phyloP scores from a whole-genome alignment of 2,797 vertebrate genomes.

The Sciurus carolinensis region DNA sequence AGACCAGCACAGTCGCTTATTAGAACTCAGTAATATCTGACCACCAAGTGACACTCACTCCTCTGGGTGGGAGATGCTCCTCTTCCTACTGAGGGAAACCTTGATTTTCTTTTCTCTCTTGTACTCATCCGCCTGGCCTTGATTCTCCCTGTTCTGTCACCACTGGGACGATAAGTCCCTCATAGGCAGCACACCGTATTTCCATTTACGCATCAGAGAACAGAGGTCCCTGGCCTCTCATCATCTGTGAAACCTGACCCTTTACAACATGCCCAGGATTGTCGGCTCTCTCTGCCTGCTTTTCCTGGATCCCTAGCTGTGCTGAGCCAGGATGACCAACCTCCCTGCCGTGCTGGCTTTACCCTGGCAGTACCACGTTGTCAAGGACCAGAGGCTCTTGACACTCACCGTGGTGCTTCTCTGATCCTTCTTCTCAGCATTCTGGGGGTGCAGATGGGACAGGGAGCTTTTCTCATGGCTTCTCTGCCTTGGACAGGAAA shows the following conservation, averaged over 20 bases:
- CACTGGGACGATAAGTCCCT: background rate
- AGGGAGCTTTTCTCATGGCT: background rate
- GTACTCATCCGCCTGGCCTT: background rate
- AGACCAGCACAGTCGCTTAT: background rate
- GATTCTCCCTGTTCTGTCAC: background rate
- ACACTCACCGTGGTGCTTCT: background rate
- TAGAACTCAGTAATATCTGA: background rate
- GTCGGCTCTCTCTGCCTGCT: background rate
- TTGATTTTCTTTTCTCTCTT: background rate
- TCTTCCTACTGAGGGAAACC: background rate
- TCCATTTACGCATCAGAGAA: background rate
- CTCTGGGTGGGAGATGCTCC: background rate
- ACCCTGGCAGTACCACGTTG: background rate
- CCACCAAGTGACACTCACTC: background rate
- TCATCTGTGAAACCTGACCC: background rate
- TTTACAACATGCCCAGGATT: background rate
- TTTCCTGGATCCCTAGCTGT: background rate
- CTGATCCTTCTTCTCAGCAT: background rate
- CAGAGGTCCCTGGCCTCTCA: background rate
- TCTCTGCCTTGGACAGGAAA: background rate
- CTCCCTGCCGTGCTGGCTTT: background rate
- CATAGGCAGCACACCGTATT: background rate
- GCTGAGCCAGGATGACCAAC: background rate
- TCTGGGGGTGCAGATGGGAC: background rate
- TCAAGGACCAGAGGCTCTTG: background rate